Evolutionary conservation across 1,140 invertebrate genomes (phyloP), one percentile per base, ranked within the genome.

Genomic region (Nasonia giraulti): DNA sequence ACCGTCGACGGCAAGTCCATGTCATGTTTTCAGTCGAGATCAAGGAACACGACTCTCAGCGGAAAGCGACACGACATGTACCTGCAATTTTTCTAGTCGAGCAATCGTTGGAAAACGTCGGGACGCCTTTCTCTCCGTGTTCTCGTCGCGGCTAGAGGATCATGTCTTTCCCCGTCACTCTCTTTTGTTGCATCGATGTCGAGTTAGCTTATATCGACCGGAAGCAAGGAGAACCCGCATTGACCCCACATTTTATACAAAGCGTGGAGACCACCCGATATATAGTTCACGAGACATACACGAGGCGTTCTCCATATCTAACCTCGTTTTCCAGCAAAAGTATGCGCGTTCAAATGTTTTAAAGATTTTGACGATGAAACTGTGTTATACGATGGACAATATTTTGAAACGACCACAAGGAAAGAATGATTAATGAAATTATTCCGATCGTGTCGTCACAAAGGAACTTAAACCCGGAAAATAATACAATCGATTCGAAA

Each of bases 171-270:
- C 73, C 79, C 33, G 1, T 10, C 40, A 44, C 33, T 75, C 33
- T 75, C 47, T 40, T 75, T 76, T 12, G n/a, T 8, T n/a, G 17
- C 23, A 33, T n/a, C n/a, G 40, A 11, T 14, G 47, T 40, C 50
- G 11, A 47, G 11, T 44, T 4, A 10, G 50, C 10, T 3, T 62
- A 31, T 66, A n/a, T 71, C 11, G 62, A 69, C 74, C 73, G 74
- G 74, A 83, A 83, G 14, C 75, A 27, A 77, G 14, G 10, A 44
- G 12, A 83, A 23, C 82, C 73, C 82, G 82, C 75, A 83, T 78
- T 78, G 37, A 77, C 55, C 74, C 37, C 44, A 73, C 17, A 20
- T 47, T 78, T 14, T 79, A 80, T 78, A 84, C 23, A 79, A 84
- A 78, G 68, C n/a, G 17, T 17, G 62, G 14, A 44, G 40, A 76